Evolutionary conservation across 2,888 invertebrate species (phyloP), one percentile per base, ranked within the genome.

Genomic region (Isoperla grammatica): DNA sequence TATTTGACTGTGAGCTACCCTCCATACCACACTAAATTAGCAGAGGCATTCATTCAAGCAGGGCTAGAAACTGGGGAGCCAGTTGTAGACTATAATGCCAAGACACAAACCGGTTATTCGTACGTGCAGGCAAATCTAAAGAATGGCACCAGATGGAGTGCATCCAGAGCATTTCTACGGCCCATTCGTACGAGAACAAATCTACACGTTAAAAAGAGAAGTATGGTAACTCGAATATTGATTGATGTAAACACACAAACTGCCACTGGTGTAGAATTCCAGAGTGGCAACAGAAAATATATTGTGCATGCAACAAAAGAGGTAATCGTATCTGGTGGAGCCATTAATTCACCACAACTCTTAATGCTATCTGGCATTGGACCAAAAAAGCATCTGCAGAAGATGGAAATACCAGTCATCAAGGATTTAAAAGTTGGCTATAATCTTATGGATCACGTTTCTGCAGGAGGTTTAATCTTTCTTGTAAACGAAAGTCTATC

Each of bases 351-450:
- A 5, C 88, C 91, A 0, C 88, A 90, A 71, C 70, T 92, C 5
- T 74, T 93, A 15, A 85, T 90, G 86, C 72, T 91, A 13, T 90
- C 90, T 2, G 92, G 91, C 2, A 80, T 90, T 6, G 87, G 87
- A 1, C 86, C 86, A 0, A 78, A 72, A 61, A 73, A 77, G 23
- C 81, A 86, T 68, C 74, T 87, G 54, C 74, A 77, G 61, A 73
- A 79, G 1, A 69, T 80, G 61, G 11, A 40, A 12, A 40, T 40
- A 12, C 40, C 40, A 15, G 40, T 40, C n/a, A 40, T 82, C 0
- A 76, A 77, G 68, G 79, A 85, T 71, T 74, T 82, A 39, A 78
- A 78, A 6, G 86, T 87, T 0, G 88, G 88, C 2, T 77, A 81
- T 62, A 84, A 85, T 68, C 72, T 88, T 5, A 84, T 85, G 78